Percentiles rank a stretch among this genome's conserved stretches.
These are phyloP conservation scores for Lathamus discolor DNA, from an alignment of 2,113 vertebrate genomes.

Conservation along the genomic window DNA sequence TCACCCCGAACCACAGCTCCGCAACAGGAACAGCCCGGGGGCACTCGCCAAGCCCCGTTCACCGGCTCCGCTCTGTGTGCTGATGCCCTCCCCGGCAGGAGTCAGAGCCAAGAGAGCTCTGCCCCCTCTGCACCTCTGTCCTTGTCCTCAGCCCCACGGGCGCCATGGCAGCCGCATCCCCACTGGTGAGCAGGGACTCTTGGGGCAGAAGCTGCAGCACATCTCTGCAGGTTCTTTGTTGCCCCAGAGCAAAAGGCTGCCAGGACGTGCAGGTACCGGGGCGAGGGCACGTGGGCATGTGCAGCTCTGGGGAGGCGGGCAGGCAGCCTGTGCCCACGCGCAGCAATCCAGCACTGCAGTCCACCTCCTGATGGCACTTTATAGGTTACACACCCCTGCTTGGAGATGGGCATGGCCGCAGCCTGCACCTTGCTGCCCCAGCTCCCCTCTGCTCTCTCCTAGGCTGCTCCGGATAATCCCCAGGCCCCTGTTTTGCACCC, in stretches of 20 bases:
- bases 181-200: neutral
- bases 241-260: neutral
- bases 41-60: neutral
- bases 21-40: neutral
- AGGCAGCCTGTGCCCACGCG: fast-evolving
- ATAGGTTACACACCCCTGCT: neutral
- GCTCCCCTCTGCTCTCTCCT: neutral
- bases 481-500: neutral
- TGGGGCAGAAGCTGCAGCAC: neutral
- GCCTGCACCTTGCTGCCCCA: neutral
- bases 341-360: neutral
- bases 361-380: neutral
- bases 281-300: fast-evolving
- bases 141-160: neutral
- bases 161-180: neutral
- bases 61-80: neutral
- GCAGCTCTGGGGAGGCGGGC: neutral
- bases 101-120: neutral
- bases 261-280: fast-evolving
- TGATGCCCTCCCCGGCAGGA: neutral
- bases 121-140: neutral
- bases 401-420: fast-evolving
- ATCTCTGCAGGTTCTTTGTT: neutral
- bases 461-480: neutral
- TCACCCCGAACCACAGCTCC: neutral